Conservation (phyloP, 2,888 invertebrate genomes). For the Synanthedon vespiformis region DNA sequence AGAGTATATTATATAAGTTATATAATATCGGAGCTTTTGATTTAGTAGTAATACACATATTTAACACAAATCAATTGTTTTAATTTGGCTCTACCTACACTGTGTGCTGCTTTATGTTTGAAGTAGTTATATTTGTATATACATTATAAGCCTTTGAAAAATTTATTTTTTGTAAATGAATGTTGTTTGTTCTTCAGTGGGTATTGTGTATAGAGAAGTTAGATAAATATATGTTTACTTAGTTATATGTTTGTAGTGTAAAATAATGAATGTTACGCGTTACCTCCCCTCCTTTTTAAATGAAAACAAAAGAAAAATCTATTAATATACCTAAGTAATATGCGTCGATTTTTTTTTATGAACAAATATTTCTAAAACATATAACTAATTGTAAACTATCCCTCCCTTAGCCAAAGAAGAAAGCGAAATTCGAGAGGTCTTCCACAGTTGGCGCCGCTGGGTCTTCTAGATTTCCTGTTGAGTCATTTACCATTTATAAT, state of each 20-base stretch:
- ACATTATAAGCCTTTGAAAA: too few species aligned
- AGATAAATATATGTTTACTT: neutral
- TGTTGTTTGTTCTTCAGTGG: too few species aligned
- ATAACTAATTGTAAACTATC: conserved; percentile 17
- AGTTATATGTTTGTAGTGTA: neutral
- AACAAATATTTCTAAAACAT: neutral
- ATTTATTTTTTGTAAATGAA: too few species aligned
- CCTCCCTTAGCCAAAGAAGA: conserved; percentile 57
- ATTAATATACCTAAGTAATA: conserved; percentile 12
- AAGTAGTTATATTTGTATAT: too few species aligned
- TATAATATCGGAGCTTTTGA: too few species aligned
- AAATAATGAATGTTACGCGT: neutral
- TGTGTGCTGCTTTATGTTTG: too few species aligned
- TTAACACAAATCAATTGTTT: too few species aligned
- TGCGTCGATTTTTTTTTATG: neutral
- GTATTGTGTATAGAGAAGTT: too few species aligned
- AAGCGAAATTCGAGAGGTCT: conserved; percentile 41
- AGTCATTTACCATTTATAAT: conserved; percentile 27
- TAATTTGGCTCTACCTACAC: too few species aligned
- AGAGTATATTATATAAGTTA: too few species aligned
- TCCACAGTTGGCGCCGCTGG: conserved; percentile 30
- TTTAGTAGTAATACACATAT: too few species aligned
- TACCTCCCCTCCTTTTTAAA: neutral
- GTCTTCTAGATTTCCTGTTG: conserved; percentile 53
- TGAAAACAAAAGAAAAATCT: neutral